These are phyloP conservation scores for Pomatorhinus ruficollis DNA, from an alignment of 2,113 vertebrate genomes.

Conservation along the genomic window DNA sequence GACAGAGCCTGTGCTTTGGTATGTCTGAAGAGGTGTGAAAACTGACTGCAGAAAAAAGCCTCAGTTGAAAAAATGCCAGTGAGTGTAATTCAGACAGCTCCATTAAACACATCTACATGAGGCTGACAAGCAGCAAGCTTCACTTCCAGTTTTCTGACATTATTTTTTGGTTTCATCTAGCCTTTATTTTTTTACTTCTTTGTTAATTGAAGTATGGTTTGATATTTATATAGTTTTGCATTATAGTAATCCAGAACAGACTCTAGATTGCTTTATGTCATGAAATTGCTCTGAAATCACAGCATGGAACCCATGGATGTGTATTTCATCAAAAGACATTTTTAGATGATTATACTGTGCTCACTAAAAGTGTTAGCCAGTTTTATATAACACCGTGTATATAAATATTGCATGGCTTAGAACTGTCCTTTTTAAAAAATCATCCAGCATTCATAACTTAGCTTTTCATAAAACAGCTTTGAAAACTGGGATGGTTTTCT, in stretches of 20 bases:
- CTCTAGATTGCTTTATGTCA: not conserved
- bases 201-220: not conserved
- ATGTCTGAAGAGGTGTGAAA: not conserved
- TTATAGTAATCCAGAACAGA: not conserved
- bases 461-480: not conserved
- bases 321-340: not conserved
- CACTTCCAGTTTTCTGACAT: not conserved
- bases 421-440: not conserved
- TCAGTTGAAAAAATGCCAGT: not conserved
- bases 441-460: not conserved
- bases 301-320: not conserved
- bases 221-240: not conserved
- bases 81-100: not conserved
- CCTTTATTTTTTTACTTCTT: not conserved
- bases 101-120: not conserved
- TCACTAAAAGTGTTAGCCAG: not conserved
- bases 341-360: not conserved
- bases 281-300: not conserved
- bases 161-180: not conserved
- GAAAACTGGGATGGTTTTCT: not conserved
- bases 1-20: not conserved
- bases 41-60: not conserved
- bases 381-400: not conserved
- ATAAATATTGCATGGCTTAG: not conserved
- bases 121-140: not conserved